Evolutionary conservation across 2,797 vertebrate species (phyloP).

Genomic region (Chanos chanos): DNA sequence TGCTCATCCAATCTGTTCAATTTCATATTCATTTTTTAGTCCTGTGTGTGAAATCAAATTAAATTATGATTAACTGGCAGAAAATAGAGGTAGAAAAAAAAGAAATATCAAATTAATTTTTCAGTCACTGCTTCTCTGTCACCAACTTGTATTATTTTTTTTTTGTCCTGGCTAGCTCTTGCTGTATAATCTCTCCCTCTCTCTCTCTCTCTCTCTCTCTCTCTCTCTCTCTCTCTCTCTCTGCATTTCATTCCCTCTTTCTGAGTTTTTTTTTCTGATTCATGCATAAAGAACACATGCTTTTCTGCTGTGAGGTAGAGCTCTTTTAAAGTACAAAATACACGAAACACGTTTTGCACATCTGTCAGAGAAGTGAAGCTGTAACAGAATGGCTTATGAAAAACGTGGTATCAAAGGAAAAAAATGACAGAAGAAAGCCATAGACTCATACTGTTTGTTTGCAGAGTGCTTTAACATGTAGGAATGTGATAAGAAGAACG

Average conservation of each 20-base stretch:
- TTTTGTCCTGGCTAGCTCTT: constrained; percentile 46
- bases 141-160: constrained; percentile 53
- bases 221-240: constrained; percentile 15
- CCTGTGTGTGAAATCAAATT: background rate
- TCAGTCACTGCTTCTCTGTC: constrained; percentile 27
- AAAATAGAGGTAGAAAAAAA: background rate
- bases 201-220: constrained; percentile 10
- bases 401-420: too few species aligned
- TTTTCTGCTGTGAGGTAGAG: too few species aligned
- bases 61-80: constrained; percentile 11
- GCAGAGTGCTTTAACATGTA: too few species aligned
- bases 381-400: too few species aligned
- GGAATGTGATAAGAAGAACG: too few species aligned
- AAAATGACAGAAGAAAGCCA: too few species aligned
- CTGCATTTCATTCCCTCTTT: background rate
- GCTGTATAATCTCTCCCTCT: constrained; percentile 43
- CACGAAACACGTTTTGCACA: too few species aligned
- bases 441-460: too few species aligned
- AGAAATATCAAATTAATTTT: constrained; percentile 12
- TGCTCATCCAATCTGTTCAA: background rate
- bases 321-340: too few species aligned
- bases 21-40: background rate
- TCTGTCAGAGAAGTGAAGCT: too few species aligned
- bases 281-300: background rate
- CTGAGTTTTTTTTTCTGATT: background rate